Base-by-base conservation (phyloP, 2,113 vertebrate species). In the Scortum barcoo region DNA sequence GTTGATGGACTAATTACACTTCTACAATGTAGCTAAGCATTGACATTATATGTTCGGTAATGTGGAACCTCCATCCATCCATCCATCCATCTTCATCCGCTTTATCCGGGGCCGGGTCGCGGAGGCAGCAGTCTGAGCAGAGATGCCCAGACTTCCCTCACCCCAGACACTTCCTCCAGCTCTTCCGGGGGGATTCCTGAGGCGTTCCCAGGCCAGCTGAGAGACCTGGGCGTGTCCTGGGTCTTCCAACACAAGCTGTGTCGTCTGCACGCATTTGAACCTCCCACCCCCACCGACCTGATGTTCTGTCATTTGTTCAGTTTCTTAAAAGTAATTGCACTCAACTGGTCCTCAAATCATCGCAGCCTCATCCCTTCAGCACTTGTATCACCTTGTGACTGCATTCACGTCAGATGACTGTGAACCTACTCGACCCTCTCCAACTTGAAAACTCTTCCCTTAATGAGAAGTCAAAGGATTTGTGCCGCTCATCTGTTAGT, bases 391-490 rank as follows among this genome's bases (percentile, higher is more conserved):
- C 74, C 48, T 75, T 73, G 57, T 73, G 60, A 82, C 71, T 42
- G 30, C 66, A 75, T 65, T 83, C 60, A 73, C 42, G 72, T 19
- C 74, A 70, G 14, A 63, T 68, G 58, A 71, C 67, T 40, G 48
- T 17, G 33, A 26, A 30, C 54, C 62, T 20, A 7, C 20, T 66
- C 19, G 16, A 50, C 12, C 72, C 66, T 36, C 17, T 48, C 33
- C 33, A 2, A 51, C 54, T 78, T 67, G 16, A 85, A 81, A 85
- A 66, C 72, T 28, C 60, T 68, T 78, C 42, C 53, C 68, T 83
- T 87, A 72, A 88, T 91, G 81, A 87, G 83, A 86, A 77, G 30
- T 74, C 28, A 30, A 76, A 74, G 67, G 77, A 72, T 87, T 88
- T 76, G 70, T 19, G 10, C 57, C 20, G 33, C 62, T 40, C 72